Percentiles rank a stretch among this genome's conserved stretches.
phyloP scores from a whole-genome alignment of 2,797 vertebrate species.

The Lacerta agilis region DNA sequence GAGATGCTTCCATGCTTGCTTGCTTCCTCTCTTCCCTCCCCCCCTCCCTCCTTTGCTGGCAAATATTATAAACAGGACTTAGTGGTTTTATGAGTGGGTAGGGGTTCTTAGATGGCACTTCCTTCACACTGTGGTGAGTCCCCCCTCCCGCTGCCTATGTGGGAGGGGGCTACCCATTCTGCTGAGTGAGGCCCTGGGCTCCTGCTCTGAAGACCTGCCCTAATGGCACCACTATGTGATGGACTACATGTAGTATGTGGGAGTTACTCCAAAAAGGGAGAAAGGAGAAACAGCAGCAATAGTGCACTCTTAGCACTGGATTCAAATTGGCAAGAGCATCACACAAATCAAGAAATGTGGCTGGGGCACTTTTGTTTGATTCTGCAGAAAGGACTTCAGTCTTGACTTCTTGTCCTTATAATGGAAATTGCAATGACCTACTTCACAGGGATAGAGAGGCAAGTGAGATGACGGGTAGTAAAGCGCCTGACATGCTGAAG shows the following conservation, averaged over 20 bases:
- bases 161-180: not conserved
- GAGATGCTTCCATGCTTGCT: too few relatives aligned
- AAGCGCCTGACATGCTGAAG: not conserved
- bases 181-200: not conserved
- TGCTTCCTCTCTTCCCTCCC: not conserved
- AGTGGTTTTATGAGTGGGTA: not conserved
- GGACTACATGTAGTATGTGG: not conserved
- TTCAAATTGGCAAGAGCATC: not conserved
- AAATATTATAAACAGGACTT: not conserved
- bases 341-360: not conserved
- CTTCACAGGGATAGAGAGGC: conserved; percentile 4
- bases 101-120: not conserved
- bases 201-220: not conserved
- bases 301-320: not conserved
- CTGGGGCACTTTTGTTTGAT: not conserved
- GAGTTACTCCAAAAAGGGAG: not conserved
- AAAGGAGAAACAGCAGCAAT: not conserved
- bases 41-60: not conserved
- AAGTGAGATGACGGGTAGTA: not conserved
- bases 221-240: not conserved
- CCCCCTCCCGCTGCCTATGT: not conserved
- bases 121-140: not conserved
- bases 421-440: conserved; percentile 18
- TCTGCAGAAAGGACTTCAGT: not conserved
- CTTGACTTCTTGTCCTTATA: conserved; percentile 69